Evolutionary conservation across 2,113 vertebrate species (phyloP), one percentile per base, ranked within the genome.

Genomic region (Saccopteryx leptura): DNA sequence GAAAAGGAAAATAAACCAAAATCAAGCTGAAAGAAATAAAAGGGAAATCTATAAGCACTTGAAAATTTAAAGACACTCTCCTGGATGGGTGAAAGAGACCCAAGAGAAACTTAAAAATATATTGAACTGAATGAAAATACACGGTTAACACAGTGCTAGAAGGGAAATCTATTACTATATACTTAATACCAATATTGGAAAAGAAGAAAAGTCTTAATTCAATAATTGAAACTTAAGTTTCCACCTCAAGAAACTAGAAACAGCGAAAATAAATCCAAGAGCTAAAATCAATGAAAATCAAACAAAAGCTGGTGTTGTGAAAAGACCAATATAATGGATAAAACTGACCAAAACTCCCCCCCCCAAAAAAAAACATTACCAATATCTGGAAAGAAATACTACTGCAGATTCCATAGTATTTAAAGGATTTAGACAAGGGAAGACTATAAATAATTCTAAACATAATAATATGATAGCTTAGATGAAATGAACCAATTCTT

Each of bases 391-490:
- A 91, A 74, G 39, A 83, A 63, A 61, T 31, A 54, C 8, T 78
- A 14, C 39, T 61, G 68, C 4, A 82, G 18, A 26, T 11, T n/a
- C 48, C 23, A 54, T 6, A 69, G 4, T 48, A 81, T 68, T 75
- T 81, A 69, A 19, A 33, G 26, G 39, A 78, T 69, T 39, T 95
- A 63, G 83, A 83, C 76, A 88, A 79, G 50, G 65, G 63, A 78
- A 61, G 75, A 76, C 28, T 84, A 18, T 56, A 19, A 78, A 63
- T 61, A 88, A 39, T 92, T 81, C 13, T 76, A 88, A 13, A 68
- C 23, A 72, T 50, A 84, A 71, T 50, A 71, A 71, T 72, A 26
- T 63, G 46, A 79, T 2, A 6, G 4, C 23, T 93, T 33, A 71
- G 56, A 65, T 8, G 13, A 79, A 85, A 84, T 58, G 26, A 39